A percentile compares a stretch with the other conserved stretches of the same genome.
These are phyloP conservation scores for Potamilus streckersoni DNA, from an alignment of 1,140 invertebrate genomes.

Conservation along the genomic window DNA sequence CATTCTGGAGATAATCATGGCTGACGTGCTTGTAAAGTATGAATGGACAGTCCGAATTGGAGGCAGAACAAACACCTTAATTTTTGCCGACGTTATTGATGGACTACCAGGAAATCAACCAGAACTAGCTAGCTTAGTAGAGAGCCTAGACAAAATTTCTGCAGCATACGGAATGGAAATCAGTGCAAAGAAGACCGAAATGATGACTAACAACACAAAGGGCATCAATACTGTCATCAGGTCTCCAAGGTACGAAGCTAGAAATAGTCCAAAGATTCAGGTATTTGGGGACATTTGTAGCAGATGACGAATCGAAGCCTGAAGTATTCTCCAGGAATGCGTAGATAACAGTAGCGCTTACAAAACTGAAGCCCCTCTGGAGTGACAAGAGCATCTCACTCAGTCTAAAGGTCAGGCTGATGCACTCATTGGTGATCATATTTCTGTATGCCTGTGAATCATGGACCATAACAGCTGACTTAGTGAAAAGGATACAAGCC, in stretches of 20 bases:
- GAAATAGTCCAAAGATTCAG: too few relatives aligned
- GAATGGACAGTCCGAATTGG: constrained; percentile 31
- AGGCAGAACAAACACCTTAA: neutral
- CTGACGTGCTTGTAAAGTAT: constrained; percentile 24
- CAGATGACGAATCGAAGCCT: neutral
- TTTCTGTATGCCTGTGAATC: too few relatives aligned
- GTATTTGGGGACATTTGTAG: too few relatives aligned
- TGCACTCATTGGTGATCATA: too few relatives aligned
- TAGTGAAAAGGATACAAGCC: too few relatives aligned
- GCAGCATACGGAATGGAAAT: constrained; percentile 21
- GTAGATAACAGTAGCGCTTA: constrained; percentile 8
- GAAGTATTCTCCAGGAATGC: constrained; percentile 19
- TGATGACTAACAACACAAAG: constrained; percentile 22
- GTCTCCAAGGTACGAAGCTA: neutral
- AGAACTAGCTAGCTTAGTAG: constrained; percentile 18
- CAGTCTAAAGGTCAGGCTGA: too few relatives aligned
- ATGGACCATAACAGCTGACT: too few relatives aligned
- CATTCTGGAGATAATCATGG: constrained; percentile 30
- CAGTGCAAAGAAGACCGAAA: constrained; percentile 32
- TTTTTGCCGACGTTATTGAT: too few relatives aligned
- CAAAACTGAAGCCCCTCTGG: constrained; percentile 11
- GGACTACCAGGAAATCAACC: neutral
- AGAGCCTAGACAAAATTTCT: constrained; percentile 16
- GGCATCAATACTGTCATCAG: constrained; percentile 17
- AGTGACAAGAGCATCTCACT: constrained; percentile 11